Percentiles rank a stretch among this genome's conserved stretches.
Evolutionary conservation across 2,797 vertebrate species (phyloP).

Genomic region (Limosa lapponica): DNA sequence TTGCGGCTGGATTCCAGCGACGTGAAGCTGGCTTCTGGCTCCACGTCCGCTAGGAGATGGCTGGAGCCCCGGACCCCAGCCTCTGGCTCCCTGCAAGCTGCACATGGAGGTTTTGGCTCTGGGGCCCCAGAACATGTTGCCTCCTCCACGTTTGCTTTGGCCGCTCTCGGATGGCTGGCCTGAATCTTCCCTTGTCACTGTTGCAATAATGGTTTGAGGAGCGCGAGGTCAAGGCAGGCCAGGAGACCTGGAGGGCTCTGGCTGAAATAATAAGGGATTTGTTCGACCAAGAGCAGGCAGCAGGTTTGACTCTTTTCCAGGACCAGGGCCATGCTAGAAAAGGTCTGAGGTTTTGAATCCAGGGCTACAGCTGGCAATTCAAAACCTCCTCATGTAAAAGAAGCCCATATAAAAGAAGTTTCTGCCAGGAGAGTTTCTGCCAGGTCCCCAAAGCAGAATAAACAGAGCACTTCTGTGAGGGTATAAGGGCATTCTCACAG

Average conservation of each 20-base stretch:
- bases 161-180: background rate
- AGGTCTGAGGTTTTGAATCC: slow-evolving; percentile 19
- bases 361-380: background rate
- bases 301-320: slow-evolving; percentile 30
- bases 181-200: background rate
- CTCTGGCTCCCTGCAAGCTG: background rate
- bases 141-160: slow-evolving; percentile 17
- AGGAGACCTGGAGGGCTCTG: slow-evolving; percentile 14
- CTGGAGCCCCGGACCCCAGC: rapidly evolving
- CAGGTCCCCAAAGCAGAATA: background rate
- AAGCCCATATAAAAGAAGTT: background rate
- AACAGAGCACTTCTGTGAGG: background rate
- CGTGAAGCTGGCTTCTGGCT: background rate
- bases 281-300: background rate
- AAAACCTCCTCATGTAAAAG: background rate
- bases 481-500: background rate
- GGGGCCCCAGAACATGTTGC: background rate
- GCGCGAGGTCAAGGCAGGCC: background rate
- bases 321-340: background rate
- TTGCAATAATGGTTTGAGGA: slow-evolving; percentile 22
- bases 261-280: slow-evolving; percentile 22
- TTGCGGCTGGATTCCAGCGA: background rate
- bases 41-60: background rate
- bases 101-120: slow-evolving; percentile 11
- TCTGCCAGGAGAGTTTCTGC: background rate